Base-by-base conservation (phyloP, 2,797 vertebrate genomes). In the Cyclopterus lumpus region DNA sequence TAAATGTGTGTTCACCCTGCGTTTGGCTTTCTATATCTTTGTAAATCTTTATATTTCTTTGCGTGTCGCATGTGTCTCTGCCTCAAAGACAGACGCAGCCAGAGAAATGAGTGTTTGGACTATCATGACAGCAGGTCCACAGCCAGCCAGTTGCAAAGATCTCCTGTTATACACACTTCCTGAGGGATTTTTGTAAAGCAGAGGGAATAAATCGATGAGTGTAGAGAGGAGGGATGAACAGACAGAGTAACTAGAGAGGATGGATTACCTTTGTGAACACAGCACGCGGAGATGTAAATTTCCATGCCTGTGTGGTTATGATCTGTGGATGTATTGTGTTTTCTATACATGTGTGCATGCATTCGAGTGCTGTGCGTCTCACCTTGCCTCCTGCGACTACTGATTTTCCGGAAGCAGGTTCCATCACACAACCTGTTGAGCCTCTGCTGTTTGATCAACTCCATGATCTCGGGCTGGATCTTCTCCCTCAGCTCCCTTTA, bases 401-500 rank as follows among this genome's bases (percentile, higher is more conserved):
- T 99, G 92, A 99, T 97, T 92, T 99, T 99, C 92, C 98, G 96
- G 93, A 99, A 99, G 93, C 97, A 98, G 89, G 98, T 99, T 79
- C 98, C 98, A 68, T 99, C 98, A 83, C 99, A 99, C 24, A 99
- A 95, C 65, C 98, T 96, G 93, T 99, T 99, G 83, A 99, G 97
- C 81, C 98, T 95, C 87, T 99, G 98, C 86, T 99, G 97, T 90
- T 99, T 99, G 93, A 99, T 98, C 90, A 99, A 92, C 95, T 99
- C 98, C 94, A 99, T 95, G 93, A 99, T 99, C 95, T 99, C 98
- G 0, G 98, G 98, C 91, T 99, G 98, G 91, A 99, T 99, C 95
- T 99, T 99, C 95, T 99, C 98, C 89, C 97, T 96, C 80, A 99
- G 96, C 93, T 99, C 98, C 94, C 98, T 99, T 89, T 24, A 81